A percentile compares a stretch with the other conserved stretches of the same genome.
Evolutionary conservation across 2,888 invertebrate species (phyloP).

Genomic region (Eristalis arbustorum): DNA sequence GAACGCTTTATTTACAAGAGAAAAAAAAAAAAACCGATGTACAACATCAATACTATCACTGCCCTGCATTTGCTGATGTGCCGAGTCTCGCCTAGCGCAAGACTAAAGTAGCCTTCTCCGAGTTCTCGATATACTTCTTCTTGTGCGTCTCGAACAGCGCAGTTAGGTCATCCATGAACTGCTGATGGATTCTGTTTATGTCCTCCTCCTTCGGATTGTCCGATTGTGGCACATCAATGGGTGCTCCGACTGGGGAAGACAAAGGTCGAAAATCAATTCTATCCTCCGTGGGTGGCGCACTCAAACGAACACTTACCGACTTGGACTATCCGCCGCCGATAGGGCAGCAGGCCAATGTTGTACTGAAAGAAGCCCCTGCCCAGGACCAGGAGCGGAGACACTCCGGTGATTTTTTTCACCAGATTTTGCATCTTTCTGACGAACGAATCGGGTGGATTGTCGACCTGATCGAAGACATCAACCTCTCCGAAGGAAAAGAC

Average conservation of each 20-base stretch:
- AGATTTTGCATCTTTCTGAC: constrained; percentile 85
- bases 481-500: constrained; percentile 95
- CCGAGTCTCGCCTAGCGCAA: background rate
- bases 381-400: constrained; percentile 88
- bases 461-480: constrained; percentile 89
- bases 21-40: background rate
- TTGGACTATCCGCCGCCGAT: constrained; percentile 88
- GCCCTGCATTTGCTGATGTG: background rate
- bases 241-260: constrained; percentile 88
- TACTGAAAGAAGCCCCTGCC: constrained; percentile 97
- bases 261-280: background rate
- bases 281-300: background rate
- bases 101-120: background rate
- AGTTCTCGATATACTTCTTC: constrained; percentile 85
- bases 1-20: background rate
- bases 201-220: constrained; percentile 87
- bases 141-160: constrained; percentile 92
- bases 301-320: constrained; percentile 86
- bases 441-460: constrained; percentile 87
- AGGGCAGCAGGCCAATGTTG: constrained; percentile 91
- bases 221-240: constrained; percentile 88
- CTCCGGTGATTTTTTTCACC: constrained; percentile 85
- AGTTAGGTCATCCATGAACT: constrained; percentile 86
- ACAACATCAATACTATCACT: constrained; percentile 6
- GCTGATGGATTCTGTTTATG: constrained; percentile 87